Evolutionary conservation across 2,797 vertebrate species (phyloP), one percentile per base, ranked within the genome.

Genomic region (Platalea minor): DNA sequence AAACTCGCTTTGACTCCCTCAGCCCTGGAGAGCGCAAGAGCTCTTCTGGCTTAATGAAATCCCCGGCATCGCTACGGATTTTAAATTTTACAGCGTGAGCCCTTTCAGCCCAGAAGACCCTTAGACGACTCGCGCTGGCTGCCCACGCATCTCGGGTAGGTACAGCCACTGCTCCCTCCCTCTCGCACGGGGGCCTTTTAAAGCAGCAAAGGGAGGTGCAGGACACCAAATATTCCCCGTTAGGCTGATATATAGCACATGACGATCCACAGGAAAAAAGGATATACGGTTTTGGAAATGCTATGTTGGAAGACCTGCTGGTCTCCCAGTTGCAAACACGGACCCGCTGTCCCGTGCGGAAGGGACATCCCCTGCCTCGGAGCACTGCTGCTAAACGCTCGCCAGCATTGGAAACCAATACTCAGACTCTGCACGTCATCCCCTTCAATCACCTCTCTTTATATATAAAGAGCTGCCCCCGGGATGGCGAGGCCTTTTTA

Each of bases 91-190:
- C 21, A 9, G 9, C 0, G 5, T 0, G 5, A 50, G 41, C 35
- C 28, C 29, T 60, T 63, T 15, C 39, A 33, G 80, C 35, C 35
- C 29, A 18, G 51, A 37, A 21, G 2, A 0, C 16, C 31, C 48
- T 9, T 1, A 2, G 20, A 12, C 4, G 5, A 6, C 10, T 7
- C 3, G 0, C 1, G 1, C 8, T 57, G 7, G 18, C 41, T 23
- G 46, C 37, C 33, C 2, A 0, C 1, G 21, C 29, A 7, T 9
- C 59, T 8, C 0, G 0, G 23, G 33, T 2, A 9, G 18, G 57
- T 13, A 13, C 35, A 18, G 50, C 53, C 21, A 1, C 60, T 10
- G 28, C 25, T 51, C 33, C 50, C 24, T 11, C n/a, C 8, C 2
- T 23, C 67, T 3, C 3, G 5, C 35, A 5, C 3, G 10, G 35